Evolutionary conservation across 2,113 vertebrate genomes (phyloP).

Genomic region (Notechis scutatus): DNA sequence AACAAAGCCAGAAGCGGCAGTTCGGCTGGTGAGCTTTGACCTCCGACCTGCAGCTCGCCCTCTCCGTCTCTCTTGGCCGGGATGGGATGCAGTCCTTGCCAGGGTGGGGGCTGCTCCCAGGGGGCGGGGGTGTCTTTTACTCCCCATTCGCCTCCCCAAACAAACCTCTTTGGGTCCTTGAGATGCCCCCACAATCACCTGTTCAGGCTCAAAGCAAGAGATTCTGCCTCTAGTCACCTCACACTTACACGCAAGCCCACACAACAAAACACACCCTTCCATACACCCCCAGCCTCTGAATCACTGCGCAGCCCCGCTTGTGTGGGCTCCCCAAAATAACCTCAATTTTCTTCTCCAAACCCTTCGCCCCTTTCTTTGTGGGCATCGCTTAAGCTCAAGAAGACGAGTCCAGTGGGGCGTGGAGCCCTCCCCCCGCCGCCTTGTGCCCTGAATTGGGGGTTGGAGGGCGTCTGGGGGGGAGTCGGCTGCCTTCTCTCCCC

Average conservation of each 20-base stretch:
- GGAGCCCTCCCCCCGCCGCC: background rate
- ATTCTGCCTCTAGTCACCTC: background rate
- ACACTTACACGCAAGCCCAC: background rate
- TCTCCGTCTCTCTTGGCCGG: background rate
- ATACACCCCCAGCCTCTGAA: background rate
- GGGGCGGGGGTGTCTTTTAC: fast-evolving
- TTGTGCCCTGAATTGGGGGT: background rate
- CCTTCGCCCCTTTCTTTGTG: background rate
- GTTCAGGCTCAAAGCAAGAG: background rate
- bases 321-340: background rate
- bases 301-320: background rate
- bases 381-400: background rate
- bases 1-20: background rate
- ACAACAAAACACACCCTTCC: background rate
- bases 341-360: background rate
- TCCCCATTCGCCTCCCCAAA: background rate
- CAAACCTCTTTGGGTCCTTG: background rate
- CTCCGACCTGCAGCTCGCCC: background rate
- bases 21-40: background rate
- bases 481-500: background rate
- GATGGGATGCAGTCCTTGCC: background rate
- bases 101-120: background rate
- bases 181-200: background rate
- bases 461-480: background rate
- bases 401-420: background rate